Evolutionary conservation across 1,140 invertebrate species (phyloP).

Genomic region (Tachypleus tridentatus): DNA sequence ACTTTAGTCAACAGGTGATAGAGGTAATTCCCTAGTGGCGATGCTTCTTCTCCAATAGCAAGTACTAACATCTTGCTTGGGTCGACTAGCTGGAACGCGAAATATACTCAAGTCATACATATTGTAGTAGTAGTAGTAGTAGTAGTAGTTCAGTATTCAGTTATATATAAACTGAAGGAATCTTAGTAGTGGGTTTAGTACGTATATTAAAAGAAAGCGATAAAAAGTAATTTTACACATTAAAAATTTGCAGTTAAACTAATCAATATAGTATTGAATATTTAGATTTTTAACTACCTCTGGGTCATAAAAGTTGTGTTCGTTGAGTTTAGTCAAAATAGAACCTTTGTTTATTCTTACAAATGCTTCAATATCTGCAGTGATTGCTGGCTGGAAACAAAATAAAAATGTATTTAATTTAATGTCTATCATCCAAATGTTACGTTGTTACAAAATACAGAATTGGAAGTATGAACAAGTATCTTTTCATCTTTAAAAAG

Average conservation of each 20-base stretch:
- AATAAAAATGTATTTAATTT: neutral
- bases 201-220: too few relatives aligned
- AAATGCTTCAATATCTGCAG: slow-evolving; percentile 21
- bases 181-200: too few relatives aligned
- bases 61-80: slow-evolving; percentile 12
- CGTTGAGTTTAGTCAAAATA: slow-evolving; percentile 17
- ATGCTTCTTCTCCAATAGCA: slow-evolving; percentile 17
- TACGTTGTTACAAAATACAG: too few relatives aligned
- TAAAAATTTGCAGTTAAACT: neutral
- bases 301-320: slow-evolving; percentile 22
- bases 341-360: slow-evolving; percentile 13
- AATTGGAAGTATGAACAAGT: too few relatives aligned
- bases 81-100: slow-evolving; percentile 13
- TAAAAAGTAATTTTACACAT: too few relatives aligned
- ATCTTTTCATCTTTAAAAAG: too few relatives aligned
- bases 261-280: too few relatives aligned
- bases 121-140: too few relatives aligned
- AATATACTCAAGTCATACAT: neutral
- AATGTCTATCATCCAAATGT: too few relatives aligned
- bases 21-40: slow-evolving; percentile 20
- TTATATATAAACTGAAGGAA: too few relatives aligned
- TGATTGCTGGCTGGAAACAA: slow-evolving; percentile 14
- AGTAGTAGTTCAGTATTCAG: too few relatives aligned
- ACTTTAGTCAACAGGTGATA: slow-evolving; percentile 20
- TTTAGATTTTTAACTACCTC: slow-evolving; percentile 6